Base-by-base conservation (phyloP, 2,888 invertebrate species). In the Rotaria magnacalcarata region DNA sequence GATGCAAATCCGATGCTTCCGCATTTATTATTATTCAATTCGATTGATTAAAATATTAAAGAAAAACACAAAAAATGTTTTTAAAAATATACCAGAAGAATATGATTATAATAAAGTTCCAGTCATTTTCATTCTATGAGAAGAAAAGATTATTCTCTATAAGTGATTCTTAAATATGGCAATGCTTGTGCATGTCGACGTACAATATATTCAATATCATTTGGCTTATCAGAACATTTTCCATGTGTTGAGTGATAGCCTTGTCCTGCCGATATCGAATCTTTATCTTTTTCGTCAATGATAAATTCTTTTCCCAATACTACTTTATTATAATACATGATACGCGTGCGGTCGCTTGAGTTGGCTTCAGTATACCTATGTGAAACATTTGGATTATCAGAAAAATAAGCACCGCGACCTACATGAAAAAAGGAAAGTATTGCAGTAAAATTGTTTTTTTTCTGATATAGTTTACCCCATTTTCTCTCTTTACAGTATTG, bases 391-490 rank as follows among this genome's bases (percentile, higher is more conserved):
- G 75, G 75, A 75, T 75, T 43, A 41, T 75, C 75, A 43, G 75
- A 41, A 75, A 75, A 75, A 43, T 75, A 75, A 75, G 75, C 75
- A 43, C 75, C 75, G 19, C 43, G 75, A 75, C 75, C 75, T 75
- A 41, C n/a, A 60, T 11, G 27, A 60, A 60, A 8, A 11, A 3
- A 24, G 24, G 5, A 24, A 19, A 56, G 24, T 8, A 19, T 0
- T 1, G 24, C 1, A 56, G 7, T 8, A 24, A 24, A 0, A 56
- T 24, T 8, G 19, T 24, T 19, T 52, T 52, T 58, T 58, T 58
- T 58, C 58, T 24, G 11, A 11, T 47, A 47, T 47, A 75, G 8
- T 0, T 19, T n/a, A 80, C 80, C 80, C 47, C 43, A 80, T 5
- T 80, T 80, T n/a, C 80, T 47, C 24, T 47, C 47, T 8, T 8